Conservation (phyloP, 2,888 invertebrate species). For the Orthonevra nobilis region DNA sequence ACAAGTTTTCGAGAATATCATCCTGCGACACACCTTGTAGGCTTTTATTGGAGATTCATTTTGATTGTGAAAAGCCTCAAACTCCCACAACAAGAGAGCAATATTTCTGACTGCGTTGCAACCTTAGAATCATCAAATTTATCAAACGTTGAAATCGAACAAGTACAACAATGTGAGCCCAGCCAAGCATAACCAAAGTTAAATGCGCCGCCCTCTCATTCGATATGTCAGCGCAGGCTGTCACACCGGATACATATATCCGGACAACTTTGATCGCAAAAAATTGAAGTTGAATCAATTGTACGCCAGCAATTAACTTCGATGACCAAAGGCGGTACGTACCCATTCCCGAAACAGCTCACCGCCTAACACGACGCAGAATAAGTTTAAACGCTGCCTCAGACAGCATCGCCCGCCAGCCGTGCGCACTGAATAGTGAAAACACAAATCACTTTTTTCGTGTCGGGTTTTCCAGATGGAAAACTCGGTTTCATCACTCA, state of each 20-base stretch:
- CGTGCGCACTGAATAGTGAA: slow-evolving; percentile 66
- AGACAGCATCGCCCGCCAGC: slow-evolving; percentile 15
- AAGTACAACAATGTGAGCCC: slow-evolving; percentile 21
- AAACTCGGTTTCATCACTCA: slow-evolving; percentile 57
- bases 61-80: too few species aligned
- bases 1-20: too few species aligned
- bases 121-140: too few species aligned
- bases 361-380: neutral
- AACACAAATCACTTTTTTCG: slow-evolving; percentile 66
- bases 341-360: slow-evolving; percentile 1
- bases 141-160: too few species aligned
- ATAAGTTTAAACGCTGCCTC: slow-evolving; percentile 1
- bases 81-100: too few species aligned
- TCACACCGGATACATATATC: slow-evolving; percentile 64
- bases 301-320: slow-evolving; percentile 51
- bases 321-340: slow-evolving; percentile 46
- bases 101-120: too few species aligned
- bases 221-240: slow-evolving; percentile 52
- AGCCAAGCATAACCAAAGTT: slow-evolving; percentile 40
- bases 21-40: too few species aligned
- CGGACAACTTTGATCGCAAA: slow-evolving; percentile 57
- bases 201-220: slow-evolving; percentile 17
- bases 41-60: too few species aligned
- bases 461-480: slow-evolving; percentile 59
- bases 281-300: slow-evolving; percentile 63